Evolutionary conservation across 2,797 vertebrate species (phyloP).

Genomic region (Neosalanx taihuensis): DNA sequence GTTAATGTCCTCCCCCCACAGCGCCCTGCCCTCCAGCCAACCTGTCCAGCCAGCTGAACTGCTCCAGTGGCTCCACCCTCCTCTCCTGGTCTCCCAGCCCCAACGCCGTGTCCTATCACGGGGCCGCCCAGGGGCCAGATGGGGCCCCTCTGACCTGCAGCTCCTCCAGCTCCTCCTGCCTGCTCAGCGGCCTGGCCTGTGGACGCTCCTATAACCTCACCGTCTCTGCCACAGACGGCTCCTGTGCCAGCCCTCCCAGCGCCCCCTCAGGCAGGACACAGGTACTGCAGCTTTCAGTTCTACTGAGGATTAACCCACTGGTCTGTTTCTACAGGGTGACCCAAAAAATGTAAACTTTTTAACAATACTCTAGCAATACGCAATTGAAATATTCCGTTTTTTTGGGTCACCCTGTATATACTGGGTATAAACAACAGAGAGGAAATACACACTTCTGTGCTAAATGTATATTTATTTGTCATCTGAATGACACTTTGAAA

Average conservation of each 20-base stretch:
- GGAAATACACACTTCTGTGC: no score
- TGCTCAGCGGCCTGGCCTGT: conserved; percentile 58
- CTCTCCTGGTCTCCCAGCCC: conserved; percentile 50
- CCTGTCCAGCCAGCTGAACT: conserved; percentile 53
- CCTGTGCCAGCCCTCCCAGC: conserved; percentile 60
- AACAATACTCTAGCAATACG: no score
- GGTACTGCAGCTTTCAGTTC: conserved; percentile 48
- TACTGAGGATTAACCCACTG: not conserved
- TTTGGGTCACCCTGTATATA: no score
- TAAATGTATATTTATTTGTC: no score
- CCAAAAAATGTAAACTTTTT: no score
- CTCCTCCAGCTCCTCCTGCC: conserved; percentile 50
- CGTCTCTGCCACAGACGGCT: conserved; percentile 56
- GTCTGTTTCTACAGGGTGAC: no score
- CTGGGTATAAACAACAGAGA: no score
- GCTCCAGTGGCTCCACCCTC: conserved; percentile 29
- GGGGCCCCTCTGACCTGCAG: conserved; percentile 45
- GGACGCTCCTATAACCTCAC: conserved; percentile 54
- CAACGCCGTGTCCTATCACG: conserved; percentile 47
- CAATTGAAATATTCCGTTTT: no score
- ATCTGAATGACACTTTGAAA: no score
- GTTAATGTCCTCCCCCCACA: conserved; percentile 25
- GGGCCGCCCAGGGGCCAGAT: conserved; percentile 30
- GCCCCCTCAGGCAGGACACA: conserved; percentile 46
- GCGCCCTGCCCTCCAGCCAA: conserved; percentile 55